Conservation (phyloP, 2,888 invertebrate species). For the Salpingus planirostris region DNA sequence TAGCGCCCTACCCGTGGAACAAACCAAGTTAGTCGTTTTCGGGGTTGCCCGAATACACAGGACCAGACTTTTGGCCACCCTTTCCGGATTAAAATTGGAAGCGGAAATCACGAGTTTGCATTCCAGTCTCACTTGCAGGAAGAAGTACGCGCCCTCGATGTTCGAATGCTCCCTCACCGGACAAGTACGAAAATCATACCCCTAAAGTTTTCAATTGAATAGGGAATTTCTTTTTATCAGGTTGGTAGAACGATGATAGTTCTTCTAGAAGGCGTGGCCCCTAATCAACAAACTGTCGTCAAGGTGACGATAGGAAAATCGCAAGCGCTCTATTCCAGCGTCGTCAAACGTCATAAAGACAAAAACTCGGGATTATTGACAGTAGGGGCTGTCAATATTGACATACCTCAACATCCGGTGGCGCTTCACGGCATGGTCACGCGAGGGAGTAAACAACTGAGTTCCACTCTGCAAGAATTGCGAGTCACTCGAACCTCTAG, state of each 20-base stretch:
- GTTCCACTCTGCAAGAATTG: slow-evolving; percentile 84
- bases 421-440: slow-evolving; percentile 98
- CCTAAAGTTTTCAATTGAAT: too few relatives aligned
- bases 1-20: slow-evolving; percentile 54
- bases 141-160: slow-evolving; percentile 60
- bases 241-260: slow-evolving; percentile 87
- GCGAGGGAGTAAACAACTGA: slow-evolving; percentile 84
- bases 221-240: too few relatives aligned
- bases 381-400: slow-evolving; percentile 81
- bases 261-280: slow-evolving; percentile 80
- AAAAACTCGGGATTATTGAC: slow-evolving; percentile 75
- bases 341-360: slow-evolving; percentile 63
- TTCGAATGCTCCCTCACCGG: slow-evolving; percentile 77
- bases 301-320: slow-evolving; percentile 88
- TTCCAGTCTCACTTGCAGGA: slow-evolving; percentile 85
- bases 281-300: slow-evolving; percentile 89
- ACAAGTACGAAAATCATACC: too few relatives aligned
- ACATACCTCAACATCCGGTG: slow-evolving; percentile 97
- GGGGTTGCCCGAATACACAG: slow-evolving; percentile 82
- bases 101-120: slow-evolving; percentile 89
- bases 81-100: slow-evolving; percentile 89
- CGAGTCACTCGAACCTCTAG: slow-evolving; percentile 74
- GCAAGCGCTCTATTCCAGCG: slow-evolving; percentile 83
- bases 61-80: slow-evolving; percentile 76
- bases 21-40: slow-evolving; percentile 73